phyloP scores from a whole-genome alignment of 2,797 vertebrate species.

The Peromyscus aztecus region DNA sequence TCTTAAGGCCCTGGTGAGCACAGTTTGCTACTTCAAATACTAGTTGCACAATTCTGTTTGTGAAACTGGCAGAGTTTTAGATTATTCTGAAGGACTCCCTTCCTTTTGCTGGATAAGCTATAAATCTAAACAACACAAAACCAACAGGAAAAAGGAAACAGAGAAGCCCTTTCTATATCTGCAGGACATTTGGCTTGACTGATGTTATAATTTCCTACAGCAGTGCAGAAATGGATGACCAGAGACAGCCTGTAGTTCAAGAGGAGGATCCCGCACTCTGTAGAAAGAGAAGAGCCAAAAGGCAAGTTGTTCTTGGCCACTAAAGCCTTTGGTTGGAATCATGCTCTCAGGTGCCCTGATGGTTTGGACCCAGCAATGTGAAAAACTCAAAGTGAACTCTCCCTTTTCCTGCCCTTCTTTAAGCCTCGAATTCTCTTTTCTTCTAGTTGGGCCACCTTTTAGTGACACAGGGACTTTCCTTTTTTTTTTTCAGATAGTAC shows the following conservation, averaged over 20 bases:
- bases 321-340: background rate
- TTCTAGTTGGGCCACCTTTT: background rate
- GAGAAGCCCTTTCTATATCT: background rate
- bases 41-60: background rate
- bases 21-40: background rate
- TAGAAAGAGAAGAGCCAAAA: background rate
- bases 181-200: slow-evolving; percentile 4
- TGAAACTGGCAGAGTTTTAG: slow-evolving; percentile 36
- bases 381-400: background rate
- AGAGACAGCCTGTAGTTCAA: background rate
- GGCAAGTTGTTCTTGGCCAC: background rate
- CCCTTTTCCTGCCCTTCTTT: background rate
- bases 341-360: background rate
- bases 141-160: slow-evolving; percentile 17
- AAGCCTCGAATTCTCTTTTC: background rate
- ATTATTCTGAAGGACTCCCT: slow-evolving; percentile 24
- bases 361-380: background rate
- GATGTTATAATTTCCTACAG: background rate
- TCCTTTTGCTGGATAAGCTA: slow-evolving; percentile 10
- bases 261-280: background rate
- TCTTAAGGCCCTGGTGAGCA: background rate
- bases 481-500: background rate
- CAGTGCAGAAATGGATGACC: background rate
- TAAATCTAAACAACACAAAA: slow-evolving; percentile 46
- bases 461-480: background rate